Evolutionary conservation across 2,797 vertebrate genomes (phyloP), one percentile per base, ranked within the genome.

Genomic region (Pantherophis alleghaniensis): DNA sequence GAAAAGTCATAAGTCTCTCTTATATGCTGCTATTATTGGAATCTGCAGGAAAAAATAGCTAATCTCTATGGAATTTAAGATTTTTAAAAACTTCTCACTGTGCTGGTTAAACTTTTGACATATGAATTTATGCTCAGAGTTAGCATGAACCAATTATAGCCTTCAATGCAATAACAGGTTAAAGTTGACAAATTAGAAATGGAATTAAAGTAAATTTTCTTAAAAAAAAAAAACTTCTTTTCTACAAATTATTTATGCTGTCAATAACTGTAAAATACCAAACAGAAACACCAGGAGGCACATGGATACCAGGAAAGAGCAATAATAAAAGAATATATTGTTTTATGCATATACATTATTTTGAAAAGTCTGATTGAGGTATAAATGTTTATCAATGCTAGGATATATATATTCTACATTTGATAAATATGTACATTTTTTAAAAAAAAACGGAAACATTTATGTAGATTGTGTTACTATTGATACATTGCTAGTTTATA

Each of bases 161-260:
- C 86, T 94, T 93, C 91, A 88, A 90, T 3, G 93, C 88, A 92
- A 20, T 14, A 90, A 61, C 93, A 32, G 7, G 37, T 57, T 53
- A 91, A 24, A 12, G 28, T 2, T 93, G 63, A 95, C 10, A 66
- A 63, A 90, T 59, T 88, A 87, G 60, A 94, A 51, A 83, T 60
- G 2, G 60, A 92, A 88, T 42, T 90, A 94, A 94, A 88, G 83
- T 14, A 24, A 47, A 12, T 0, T 60, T 74, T 94, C 86, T 94
- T 63, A 0, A 0, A 20, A 59, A 90, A 32, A 32, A 2, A 28
- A 53, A 90, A 61, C 47, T 89, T 61, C 91, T 42, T 5, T 86
- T 69, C 5, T 88, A 88, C 79, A 37, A 37, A 91, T 92, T 92
- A 2, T 93, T 94, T 42, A 92, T 92, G 83, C 60, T 90, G 2